Base-by-base conservation (phyloP, 2,113 vertebrate species). In the Laticauda colubrina region DNA sequence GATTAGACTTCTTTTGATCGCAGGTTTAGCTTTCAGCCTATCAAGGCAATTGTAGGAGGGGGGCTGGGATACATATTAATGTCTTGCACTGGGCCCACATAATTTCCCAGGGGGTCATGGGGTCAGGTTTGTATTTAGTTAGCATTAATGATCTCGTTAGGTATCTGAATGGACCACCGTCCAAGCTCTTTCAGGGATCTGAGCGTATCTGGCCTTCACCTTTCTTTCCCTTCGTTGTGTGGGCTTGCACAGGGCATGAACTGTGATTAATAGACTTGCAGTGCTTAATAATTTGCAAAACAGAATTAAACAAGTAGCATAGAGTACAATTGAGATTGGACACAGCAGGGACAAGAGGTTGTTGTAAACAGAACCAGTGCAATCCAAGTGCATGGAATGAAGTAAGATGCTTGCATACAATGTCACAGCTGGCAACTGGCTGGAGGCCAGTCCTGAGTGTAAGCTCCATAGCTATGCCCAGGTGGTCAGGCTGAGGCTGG, bases 211-310 rank as follows among this genome's bases (percentile, higher is more conserved):
- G 96, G 97, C 97, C 97, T 97, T 97, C 97, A 96, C 97, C 97
- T 97, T 96, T 94, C 97, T 95, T 96, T 96, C 96, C 96, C 97
- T 98, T 97, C 98, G 96, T 97, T 98, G 98, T 98, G 98, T 98
- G 98, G 98, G 98, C 98, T 98, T 97, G 97, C 98, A 97, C 93
- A 94, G 98, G 97, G 98, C 92, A 89, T 98, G 98, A 98, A 98
- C 98, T 98, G 98, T 98, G 98, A 98, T 98, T 98, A 98, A 98
- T 98, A 96, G 98, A 98, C 98, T 98, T 98, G 98, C 98, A 98
- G 98, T 97, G 98, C 98, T 98, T 98, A 98, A 98, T 98, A 98
- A 98, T 98, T 98, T 98, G 98, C 98, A 98, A 98, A 98, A 98
- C 98, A 98, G 98, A 97, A 98, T 98, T 98, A 98, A 98, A 98